These are phyloP conservation scores for Tenthredo distinguenda DNA, from an alignment of 2,888 invertebrate genomes.

Conservation along the genomic window DNA sequence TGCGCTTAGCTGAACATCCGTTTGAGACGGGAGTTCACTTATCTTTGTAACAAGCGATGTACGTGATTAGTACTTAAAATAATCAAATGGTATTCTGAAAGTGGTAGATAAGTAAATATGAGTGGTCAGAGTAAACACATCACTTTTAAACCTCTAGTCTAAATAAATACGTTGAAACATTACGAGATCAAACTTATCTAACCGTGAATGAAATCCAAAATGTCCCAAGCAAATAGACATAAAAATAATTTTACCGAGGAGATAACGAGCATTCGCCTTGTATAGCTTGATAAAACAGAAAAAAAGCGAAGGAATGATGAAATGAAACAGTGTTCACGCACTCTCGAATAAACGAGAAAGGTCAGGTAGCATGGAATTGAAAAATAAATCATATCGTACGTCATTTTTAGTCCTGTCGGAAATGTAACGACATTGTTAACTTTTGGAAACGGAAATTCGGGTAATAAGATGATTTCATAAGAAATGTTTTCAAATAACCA, in stretches of 20 bases:
- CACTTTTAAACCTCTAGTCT: neutral
- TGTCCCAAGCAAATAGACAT: neutral
- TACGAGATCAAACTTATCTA: constrained; percentile 3
- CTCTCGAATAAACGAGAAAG: neutral
- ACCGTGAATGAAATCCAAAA: neutral
- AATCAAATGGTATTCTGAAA: constrained; percentile 12
- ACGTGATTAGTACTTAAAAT: constrained; percentile 21
- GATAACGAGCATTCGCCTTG: neutral
- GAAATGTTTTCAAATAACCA: neutral
- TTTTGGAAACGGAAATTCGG: neutral
- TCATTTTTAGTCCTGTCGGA: neutral
- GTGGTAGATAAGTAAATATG: neutral
- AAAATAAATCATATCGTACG: neutral
- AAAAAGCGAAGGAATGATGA: too few relatives aligned
- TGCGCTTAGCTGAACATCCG: constrained; percentile 24
- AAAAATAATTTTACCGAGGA: neutral
- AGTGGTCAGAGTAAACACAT: neutral
- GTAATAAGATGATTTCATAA: neutral
- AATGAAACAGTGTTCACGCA: neutral
- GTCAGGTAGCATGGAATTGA: neutral
- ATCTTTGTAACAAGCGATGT: constrained; percentile 5
- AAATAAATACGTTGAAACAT: constrained; percentile 26
- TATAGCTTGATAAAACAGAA: neutral
- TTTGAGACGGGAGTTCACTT: neutral
- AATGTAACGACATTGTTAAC: neutral